These are phyloP conservation scores for Gulo gulo DNA, from an alignment of 2,113 vertebrate genomes.

Conservation along the genomic window DNA sequence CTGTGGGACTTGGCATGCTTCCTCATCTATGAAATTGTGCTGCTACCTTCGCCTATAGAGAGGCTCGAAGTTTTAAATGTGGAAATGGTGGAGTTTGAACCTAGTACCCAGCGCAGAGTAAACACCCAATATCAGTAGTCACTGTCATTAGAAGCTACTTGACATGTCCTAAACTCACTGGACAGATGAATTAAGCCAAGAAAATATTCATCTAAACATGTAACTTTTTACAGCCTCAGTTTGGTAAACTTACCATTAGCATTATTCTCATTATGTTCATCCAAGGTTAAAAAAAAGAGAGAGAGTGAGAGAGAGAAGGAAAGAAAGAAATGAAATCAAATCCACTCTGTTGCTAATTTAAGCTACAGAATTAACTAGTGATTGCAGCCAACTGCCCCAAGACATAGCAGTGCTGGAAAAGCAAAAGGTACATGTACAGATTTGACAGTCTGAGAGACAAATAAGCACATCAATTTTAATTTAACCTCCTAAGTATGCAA, in stretches of 20 bases:
- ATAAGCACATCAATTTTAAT: constrained; percentile 17
- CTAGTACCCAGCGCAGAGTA: background rate
- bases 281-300: background rate
- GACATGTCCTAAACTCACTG: background rate
- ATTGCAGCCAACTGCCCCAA: background rate
- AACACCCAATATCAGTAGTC: background rate
- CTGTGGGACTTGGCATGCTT: background rate
- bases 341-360: background rate
- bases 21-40: background rate
- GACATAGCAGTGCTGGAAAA: background rate
- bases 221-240: background rate
- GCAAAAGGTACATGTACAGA: background rate
- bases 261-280: background rate
- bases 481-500: constrained; percentile 41
- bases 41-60: background rate
- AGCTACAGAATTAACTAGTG: background rate
- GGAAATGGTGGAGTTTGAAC: background rate
- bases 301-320: background rate
- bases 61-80: background rate
- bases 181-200: background rate
- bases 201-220: background rate
- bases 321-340: background rate
- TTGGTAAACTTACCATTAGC: background rate
- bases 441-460: constrained; percentile 37
- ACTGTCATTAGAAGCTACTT: background rate